phyloP scores from a whole-genome alignment of 2,797 vertebrate genomes.

The Liasis olivaceus region DNA sequence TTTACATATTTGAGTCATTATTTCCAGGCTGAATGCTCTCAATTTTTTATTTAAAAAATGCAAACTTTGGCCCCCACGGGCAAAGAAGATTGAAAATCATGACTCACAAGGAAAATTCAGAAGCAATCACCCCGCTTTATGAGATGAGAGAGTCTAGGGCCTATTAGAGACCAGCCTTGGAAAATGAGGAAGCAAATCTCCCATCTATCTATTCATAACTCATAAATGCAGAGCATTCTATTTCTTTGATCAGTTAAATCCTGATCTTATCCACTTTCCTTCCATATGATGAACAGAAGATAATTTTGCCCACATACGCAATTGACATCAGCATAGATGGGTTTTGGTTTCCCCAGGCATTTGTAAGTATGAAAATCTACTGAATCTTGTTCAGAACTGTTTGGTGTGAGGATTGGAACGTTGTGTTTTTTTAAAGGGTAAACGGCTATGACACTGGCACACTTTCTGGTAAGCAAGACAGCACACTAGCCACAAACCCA shows the following conservation, averaged over 20 bases:
- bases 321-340: not conserved
- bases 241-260: not conserved
- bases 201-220: not conserved
- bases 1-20: not conserved
- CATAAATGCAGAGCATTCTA: not conserved
- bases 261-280: not conserved
- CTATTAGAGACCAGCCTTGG: not conserved
- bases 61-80: not conserved
- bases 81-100: not conserved
- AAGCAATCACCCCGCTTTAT: not conserved
- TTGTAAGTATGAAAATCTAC: not conserved
- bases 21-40: not conserved
- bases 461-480: not conserved
- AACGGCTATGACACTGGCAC: not conserved
- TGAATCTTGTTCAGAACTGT: not conserved
- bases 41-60: not conserved
- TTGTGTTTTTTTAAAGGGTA: not conserved
- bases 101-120: not conserved
- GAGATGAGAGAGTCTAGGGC: not conserved
- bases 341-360: not conserved
- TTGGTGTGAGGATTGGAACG: not conserved
- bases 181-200: not conserved
- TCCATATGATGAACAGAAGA: not conserved
- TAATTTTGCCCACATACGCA: not conserved
- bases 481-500: not conserved